Evolutionary conservation across 1,140 invertebrate genomes (phyloP), one percentile per base, ranked within the genome.

Genomic region (Oscheius sp.): DNA sequence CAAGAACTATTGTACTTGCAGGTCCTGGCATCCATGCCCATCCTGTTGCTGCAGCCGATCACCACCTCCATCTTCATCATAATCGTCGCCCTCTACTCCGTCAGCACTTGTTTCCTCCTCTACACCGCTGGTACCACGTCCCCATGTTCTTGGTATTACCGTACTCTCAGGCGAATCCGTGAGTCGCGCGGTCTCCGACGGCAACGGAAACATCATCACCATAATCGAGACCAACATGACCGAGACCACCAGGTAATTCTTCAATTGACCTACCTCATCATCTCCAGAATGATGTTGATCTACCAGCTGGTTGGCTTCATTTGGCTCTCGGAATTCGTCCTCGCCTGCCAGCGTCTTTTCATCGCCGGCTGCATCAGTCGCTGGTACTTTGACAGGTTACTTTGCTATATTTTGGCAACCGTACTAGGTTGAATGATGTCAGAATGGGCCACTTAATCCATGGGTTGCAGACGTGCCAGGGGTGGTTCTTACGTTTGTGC

Each of bases 361-460:
- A 38, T 65, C 10, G 63, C 63, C 13, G 63, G 63, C 36, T 35
- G 34, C 10, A 38, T 65, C 34, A 38, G 32, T 26, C 32, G 2
- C n/a, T 65, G 63, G 63, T 65, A 45, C 31, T 65, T 65, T 42
- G 63, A 65, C 36, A 65, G 34, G 63, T 65, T 15, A 58, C 10
- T 58, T n/a, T 58, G 7, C 7, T 28, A 58, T 10, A 58, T 29
- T 32, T 58, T 58, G 15, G 7, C 52, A 58, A 7, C 52, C 7
- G 38, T 10, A 13, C 13, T 10, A 45, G 13, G 10, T 45, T 10
- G 10, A 45, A 45, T 13, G 13, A 20, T 45, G 20, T 10, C 38
- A 45, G 38, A n/a, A 45, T 45, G 42, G 42, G n/a, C n/a, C n/a
- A n/a, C n/a, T n/a, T n/a, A n/a, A n/a, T 10, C 52, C 7, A 23